Evolutionary conservation across 2,797 vertebrate species (phyloP).

Genomic region (Thripadectes ignobilis): DNA sequence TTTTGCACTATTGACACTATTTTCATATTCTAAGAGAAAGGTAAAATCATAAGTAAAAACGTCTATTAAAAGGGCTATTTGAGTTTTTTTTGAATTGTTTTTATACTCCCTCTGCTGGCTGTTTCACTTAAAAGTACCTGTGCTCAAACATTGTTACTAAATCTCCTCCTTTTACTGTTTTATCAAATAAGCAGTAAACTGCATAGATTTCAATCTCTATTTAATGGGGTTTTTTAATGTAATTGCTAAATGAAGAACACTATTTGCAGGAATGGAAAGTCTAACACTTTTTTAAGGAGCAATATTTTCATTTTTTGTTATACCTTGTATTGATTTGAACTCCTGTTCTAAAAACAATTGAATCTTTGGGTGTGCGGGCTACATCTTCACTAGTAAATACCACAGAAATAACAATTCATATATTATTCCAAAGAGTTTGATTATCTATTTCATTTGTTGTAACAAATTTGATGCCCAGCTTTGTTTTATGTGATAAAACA

Average conservation of each 20-base stretch:
- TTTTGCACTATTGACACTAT: neutral
- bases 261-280: neutral
- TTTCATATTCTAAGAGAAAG: neutral
- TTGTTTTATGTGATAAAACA: neutral
- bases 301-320: neutral
- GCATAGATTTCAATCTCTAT: neutral
- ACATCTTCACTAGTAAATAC: neutral
- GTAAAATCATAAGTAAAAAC: neutral
- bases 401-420: neutral
- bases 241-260: neutral
- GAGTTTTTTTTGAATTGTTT: neutral
- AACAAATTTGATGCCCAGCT: neutral
- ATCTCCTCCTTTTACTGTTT: neutral
- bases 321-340: neutral
- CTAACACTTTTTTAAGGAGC: neutral
- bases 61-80: neutral
- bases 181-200: neutral
- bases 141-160: neutral
- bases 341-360: neutral
- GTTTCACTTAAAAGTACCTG: slow-evolving; percentile 18
- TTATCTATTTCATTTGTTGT: neutral
- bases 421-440: neutral
- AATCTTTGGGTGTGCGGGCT: neutral
- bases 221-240: neutral
- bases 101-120: slow-evolving; percentile 71